Conservation (phyloP, 2,113 vertebrate species). For the Corythaixoides concolor region DNA sequence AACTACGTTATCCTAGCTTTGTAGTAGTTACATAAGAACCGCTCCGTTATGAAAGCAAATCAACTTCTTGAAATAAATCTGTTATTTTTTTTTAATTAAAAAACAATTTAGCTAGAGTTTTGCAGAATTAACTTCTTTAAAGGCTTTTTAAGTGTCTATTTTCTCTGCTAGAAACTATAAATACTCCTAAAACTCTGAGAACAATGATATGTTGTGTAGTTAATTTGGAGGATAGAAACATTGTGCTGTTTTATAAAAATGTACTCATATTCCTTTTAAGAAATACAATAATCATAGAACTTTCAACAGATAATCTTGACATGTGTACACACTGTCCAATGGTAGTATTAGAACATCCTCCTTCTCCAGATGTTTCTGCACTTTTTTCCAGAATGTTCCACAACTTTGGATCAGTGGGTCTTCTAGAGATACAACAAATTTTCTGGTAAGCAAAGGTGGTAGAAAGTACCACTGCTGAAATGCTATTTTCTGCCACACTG, state of each 20-base stretch:
- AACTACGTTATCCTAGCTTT: background rate
- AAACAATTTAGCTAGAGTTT: background rate
- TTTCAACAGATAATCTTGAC: background rate
- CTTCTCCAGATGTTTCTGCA: background rate
- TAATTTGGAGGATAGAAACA: background rate
- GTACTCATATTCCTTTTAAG: background rate
- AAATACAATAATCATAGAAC: background rate
- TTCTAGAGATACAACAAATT: background rate
- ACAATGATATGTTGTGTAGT: background rate
- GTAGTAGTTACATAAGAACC: background rate
- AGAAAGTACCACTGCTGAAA: background rate
- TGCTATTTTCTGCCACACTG: background rate
- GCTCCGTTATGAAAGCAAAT: background rate
- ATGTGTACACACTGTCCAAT: background rate
- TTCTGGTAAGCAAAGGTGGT: background rate
- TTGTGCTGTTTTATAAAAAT: background rate
- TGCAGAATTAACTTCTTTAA: background rate
- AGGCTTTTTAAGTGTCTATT: background rate
- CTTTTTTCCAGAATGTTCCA: background rate
- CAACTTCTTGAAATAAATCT: background rate
- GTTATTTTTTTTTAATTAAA: background rate
- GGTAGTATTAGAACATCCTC: background rate
- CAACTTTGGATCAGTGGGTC: background rate
- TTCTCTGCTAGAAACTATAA: background rate
- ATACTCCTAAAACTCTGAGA: background rate